These are phyloP conservation scores for Palythoa grandis DNA, from an alignment of 92 coral and sea anemone genomes.

Conservation along the genomic window DNA sequence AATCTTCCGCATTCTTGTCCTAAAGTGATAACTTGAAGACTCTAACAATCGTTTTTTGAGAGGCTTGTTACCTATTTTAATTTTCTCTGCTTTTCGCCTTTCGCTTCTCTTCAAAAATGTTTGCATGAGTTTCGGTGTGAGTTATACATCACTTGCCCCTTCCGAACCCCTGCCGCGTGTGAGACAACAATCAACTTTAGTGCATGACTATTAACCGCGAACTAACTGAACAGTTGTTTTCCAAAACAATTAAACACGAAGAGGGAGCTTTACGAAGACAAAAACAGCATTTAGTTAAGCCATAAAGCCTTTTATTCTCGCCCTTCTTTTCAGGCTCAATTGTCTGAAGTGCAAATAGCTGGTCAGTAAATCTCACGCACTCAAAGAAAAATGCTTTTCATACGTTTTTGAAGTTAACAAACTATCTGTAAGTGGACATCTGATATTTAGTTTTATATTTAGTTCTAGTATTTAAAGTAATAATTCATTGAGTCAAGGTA, in stretches of 20 bases:
- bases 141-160: neutral
- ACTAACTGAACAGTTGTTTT: neutral
- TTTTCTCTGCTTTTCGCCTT: neutral
- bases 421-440: neutral
- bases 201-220: neutral
- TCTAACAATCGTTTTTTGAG: neutral
- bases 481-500: neutral
- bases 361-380: neutral
- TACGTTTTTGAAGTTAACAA: neutral
- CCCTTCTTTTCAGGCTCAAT: neutral
- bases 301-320: neutral
- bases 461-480: too few relatives aligned
- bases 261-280: neutral
- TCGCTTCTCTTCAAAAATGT: neutral
- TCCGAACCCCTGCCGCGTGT: neutral
- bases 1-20: slow-evolving; percentile 5
- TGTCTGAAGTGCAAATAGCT: neutral
- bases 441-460: too few relatives aligned
- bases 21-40: neutral
- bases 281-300: neutral
- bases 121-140: neutral
- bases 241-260: neutral
- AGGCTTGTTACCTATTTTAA: neutral
- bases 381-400: neutral
- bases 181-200: neutral